Evolutionary conservation across 2,888 invertebrate genomes (phyloP).

Genomic region (Nephrotoma appendiculata): DNA sequence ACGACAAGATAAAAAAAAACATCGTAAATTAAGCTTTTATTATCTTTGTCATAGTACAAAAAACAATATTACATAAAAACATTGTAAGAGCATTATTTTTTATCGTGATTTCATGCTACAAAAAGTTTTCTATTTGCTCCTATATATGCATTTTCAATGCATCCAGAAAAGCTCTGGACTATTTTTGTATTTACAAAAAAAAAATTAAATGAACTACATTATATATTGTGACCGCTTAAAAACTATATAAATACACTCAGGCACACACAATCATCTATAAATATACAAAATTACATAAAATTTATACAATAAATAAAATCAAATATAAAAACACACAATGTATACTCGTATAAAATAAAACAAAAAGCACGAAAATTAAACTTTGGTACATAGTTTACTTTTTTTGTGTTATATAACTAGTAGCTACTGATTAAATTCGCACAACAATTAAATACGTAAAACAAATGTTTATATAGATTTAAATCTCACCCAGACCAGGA

Average conservation of each 20-base stretch:
- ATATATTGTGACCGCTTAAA: neutral
- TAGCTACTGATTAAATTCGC: neutral
- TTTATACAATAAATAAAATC: neutral
- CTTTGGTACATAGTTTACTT: neutral
- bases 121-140: neutral
- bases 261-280: neutral
- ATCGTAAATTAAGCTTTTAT: neutral
- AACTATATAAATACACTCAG: neutral
- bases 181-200: neutral
- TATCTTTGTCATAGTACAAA: neutral
- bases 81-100: neutral
- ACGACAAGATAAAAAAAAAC: neutral
- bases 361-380: neutral
- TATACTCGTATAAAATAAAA: neutral
- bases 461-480: conserved; percentile 3
- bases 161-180: neutral
- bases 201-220: neutral
- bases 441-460: neutral
- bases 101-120: neutral
- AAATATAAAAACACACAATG: neutral
- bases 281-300: neutral
- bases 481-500: conserved; percentile 34
- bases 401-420: neutral
- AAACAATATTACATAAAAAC: neutral
- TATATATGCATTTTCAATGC: neutral